Evolutionary conservation across 1,140 invertebrate genomes (phyloP).

Genomic region (Venturia canescens): DNA sequence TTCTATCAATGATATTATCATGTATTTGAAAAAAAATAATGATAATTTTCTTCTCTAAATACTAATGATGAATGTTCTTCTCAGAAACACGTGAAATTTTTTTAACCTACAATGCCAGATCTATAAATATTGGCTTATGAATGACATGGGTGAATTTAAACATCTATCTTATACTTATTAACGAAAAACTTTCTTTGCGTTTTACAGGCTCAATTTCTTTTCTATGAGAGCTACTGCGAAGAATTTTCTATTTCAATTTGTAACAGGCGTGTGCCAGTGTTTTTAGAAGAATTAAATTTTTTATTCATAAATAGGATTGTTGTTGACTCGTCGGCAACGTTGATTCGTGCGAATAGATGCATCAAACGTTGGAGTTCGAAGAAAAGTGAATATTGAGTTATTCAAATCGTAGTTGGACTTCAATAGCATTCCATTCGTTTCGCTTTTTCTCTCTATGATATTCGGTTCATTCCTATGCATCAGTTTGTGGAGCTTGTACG

Average conservation of each 20-base stretch:
- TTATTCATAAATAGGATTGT: constrained; percentile 18
- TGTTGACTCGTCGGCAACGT: constrained; percentile 30
- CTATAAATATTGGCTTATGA: background rate
- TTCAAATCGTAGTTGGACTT: constrained; percentile 16
- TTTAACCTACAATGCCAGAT: constrained; percentile 55
- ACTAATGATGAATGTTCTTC: constrained; percentile 54
- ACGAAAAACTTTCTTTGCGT: constrained; percentile 49
- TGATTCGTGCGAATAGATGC: background rate
- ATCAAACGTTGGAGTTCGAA: background rate
- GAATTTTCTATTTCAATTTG: constrained; percentile 33
- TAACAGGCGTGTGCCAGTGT: constrained; percentile 32
- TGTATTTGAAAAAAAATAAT: constrained; percentile 52
- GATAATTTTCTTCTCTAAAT: constrained; percentile 53
- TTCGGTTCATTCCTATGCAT: constrained; percentile 57
- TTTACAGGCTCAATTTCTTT: constrained; percentile 26
- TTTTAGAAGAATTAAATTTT: constrained; percentile 9
- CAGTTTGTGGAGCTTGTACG: constrained; percentile 31
- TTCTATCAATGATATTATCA: constrained; percentile 42
- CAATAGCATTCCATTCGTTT: background rate
- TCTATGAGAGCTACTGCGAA: constrained; percentile 27
- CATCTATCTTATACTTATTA: constrained; percentile 57
- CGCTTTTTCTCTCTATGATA: background rate
- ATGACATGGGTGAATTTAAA: constrained; percentile 56
- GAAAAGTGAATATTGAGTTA: background rate
- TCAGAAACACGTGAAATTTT: constrained; percentile 59